Evolutionary conservation across 2,888 invertebrate species (phyloP).

Genomic region (Calameuta pallipes): DNA sequence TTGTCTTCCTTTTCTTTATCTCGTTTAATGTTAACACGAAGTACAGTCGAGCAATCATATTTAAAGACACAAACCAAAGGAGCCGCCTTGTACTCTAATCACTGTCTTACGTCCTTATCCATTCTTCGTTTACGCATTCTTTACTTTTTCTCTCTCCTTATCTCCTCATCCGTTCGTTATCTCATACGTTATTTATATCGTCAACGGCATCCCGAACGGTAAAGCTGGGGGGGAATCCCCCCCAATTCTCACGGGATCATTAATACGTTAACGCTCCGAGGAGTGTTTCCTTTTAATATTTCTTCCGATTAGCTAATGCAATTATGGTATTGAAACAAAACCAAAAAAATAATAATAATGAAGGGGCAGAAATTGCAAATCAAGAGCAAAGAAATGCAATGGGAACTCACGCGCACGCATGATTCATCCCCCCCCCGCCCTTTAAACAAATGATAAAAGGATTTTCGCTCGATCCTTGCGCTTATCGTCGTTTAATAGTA

Average conservation of each 20-base stretch:
- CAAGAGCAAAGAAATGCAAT: conserved; percentile 3
- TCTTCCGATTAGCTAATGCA: conserved; percentile 50
- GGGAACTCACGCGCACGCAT: not conserved
- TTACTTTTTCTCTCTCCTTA: not conserved
- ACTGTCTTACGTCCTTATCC: not conserved
- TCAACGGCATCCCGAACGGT: not conserved
- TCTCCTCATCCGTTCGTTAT: not conserved
- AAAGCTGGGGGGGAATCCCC: not conserved
- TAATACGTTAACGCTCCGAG: conserved; percentile 24
- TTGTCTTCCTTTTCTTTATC: not conserved
- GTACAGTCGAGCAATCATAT: not conserved
- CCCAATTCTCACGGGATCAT: conserved; percentile 21
- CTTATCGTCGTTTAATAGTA: no score
- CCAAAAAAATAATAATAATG: not conserved
- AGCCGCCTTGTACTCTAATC: not conserved
- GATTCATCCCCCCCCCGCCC: not conserved
- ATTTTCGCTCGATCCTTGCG: no score
- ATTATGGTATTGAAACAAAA: not conserved
- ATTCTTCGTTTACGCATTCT: not conserved
- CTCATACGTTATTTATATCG: not conserved
- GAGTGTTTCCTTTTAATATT: not conserved
- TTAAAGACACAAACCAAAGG: not conserved
- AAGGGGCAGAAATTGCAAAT: conserved; percentile 2
- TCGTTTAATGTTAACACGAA: not conserved
- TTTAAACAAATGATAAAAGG: not conserved